phyloP scores from a whole-genome alignment of 2,113 vertebrate genomes.

The Vidua chalybeata region DNA sequence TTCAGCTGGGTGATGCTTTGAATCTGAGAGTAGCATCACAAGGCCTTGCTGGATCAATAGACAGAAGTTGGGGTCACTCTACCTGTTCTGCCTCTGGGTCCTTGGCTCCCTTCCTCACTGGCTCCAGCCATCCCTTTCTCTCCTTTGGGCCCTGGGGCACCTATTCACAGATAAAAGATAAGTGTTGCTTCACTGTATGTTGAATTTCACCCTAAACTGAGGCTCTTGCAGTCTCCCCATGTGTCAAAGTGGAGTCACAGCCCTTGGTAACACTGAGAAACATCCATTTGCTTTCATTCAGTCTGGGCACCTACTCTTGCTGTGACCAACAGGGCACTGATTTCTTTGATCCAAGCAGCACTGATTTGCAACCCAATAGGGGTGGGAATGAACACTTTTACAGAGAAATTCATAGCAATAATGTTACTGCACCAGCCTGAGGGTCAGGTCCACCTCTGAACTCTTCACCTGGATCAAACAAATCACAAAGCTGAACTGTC shows the following conservation, averaged over 20 bases:
- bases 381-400: neutral
- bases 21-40: neutral
- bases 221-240: neutral
- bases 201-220: neutral
- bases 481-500: neutral
- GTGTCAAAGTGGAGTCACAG: neutral
- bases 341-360: neutral
- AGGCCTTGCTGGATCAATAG: neutral
- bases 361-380: neutral
- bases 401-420: neutral
- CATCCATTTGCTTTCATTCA: neutral
- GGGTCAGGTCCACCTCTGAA: neutral
- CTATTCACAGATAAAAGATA: neutral
- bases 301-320: neutral
- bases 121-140: constrained; percentile 40
- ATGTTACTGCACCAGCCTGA: neutral
- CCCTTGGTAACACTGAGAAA: neutral
- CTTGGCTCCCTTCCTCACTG: constrained; percentile 9
- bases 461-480: neutral
- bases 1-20: neutral
- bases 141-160: constrained; percentile 53
- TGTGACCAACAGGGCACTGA: neutral
- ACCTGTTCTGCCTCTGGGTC: constrained; percentile 65
- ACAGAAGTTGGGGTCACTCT: neutral
- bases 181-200: neutral